These are phyloP conservation scores for Siniperca scherzeri DNA, from an alignment of 2,797 vertebrate species.

Conservation along the genomic window DNA sequence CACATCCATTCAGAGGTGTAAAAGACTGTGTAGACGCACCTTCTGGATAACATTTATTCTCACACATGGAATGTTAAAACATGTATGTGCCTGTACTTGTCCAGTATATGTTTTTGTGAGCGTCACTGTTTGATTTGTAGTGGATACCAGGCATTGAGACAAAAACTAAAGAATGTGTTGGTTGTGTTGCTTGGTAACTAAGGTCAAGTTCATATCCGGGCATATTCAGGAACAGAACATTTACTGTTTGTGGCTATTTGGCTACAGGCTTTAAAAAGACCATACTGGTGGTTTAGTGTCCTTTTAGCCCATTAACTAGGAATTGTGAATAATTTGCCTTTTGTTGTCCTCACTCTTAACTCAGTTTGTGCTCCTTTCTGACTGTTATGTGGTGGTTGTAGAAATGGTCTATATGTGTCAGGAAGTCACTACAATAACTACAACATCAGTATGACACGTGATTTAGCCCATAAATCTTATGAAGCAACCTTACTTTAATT, in stretches of 20 bases:
- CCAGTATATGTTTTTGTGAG: slow-evolving; percentile 9
- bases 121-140: slow-evolving; percentile 35
- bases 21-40: slow-evolving; percentile 24
- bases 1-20: slow-evolving; percentile 57
- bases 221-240: slow-evolving; percentile 53
- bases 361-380: slow-evolving; percentile 10
- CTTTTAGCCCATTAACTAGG: slow-evolving; percentile 10
- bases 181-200: slow-evolving; percentile 65
- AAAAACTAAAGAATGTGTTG: slow-evolving; percentile 47
- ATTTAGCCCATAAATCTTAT: background rate
- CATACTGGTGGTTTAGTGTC: slow-evolving; percentile 11
- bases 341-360: background rate
- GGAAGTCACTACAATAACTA: background rate
- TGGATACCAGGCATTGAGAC: slow-evolving; percentile 17
- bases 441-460: background rate
- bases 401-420: background rate
- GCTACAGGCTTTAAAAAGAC: slow-evolving; percentile 36
- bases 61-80: slow-evolving; percentile 19
- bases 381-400: background rate
- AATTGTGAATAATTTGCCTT: slow-evolving; percentile 14
- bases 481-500: background rate
- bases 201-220: slow-evolving; percentile 58
- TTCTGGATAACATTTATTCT: slow-evolving; percentile 27
- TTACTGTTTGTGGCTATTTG: slow-evolving; percentile 38
- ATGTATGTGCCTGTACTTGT: background rate